Evolutionary conservation across 1,140 invertebrate genomes (phyloP).

Genomic region (Delia radicum): DNA sequence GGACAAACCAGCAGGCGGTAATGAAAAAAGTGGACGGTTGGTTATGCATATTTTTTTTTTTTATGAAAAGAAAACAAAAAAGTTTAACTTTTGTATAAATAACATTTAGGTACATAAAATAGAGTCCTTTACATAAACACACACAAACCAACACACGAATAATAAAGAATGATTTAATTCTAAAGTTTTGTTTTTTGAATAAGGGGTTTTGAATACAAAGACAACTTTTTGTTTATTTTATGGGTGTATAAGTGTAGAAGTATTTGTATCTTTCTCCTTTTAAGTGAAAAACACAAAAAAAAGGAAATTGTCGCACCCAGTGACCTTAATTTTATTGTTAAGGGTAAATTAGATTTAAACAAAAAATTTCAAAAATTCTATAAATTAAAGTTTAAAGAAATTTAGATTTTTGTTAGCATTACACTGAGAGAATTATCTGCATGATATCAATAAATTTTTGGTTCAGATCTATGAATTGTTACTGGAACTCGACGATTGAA

Average conservation of each 20-base stretch:
- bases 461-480: no score
- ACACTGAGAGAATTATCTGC: no score
- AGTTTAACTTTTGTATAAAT: not conserved
- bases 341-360: not conserved
- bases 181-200: not conserved
- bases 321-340: constrained; percentile 28
- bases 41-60: not conserved
- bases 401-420: no score
- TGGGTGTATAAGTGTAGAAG: not conserved
- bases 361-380: not conserved
- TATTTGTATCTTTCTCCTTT: not conserved
- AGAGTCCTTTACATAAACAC: not conserved
- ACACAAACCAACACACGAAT: not conserved
- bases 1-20: constrained; percentile 19
- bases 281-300: not conserved
- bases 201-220: not conserved
- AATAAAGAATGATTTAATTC: constrained; percentile 16
- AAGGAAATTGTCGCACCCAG: constrained; percentile 27
- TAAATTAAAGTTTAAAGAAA: no score
- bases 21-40: not conserved
- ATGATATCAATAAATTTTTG: no score
- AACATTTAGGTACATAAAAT: not conserved
- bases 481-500: no score
- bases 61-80: not conserved
- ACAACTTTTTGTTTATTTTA: constrained; percentile 11